Percentiles rank a stretch among this genome's conserved stretches.
Conservation (phyloP, 2,113 vertebrate species). For the Psephotus haematonotus region DNA sequence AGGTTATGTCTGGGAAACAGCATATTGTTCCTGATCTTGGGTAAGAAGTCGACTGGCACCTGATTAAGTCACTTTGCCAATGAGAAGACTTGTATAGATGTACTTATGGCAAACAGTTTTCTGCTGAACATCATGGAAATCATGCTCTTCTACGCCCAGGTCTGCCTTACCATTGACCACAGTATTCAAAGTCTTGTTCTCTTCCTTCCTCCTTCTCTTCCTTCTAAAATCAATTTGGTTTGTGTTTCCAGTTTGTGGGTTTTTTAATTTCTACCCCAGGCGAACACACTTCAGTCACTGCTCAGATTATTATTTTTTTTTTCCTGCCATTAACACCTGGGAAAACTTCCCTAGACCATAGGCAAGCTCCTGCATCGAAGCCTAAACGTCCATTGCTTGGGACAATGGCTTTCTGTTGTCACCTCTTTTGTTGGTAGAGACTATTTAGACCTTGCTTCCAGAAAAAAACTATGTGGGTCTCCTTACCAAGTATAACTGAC, state of each 20-base stretch:
- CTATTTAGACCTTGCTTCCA: neutral
- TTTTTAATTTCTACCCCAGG: neutral
- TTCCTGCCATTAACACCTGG: neutral
- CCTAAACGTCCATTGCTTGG: fast-evolving
- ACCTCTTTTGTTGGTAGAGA: neutral
- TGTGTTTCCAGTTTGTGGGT: neutral
- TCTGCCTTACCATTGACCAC: neutral
- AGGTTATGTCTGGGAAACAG: neutral
- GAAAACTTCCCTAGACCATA: neutral
- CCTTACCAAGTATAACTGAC: neutral
- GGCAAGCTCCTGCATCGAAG: neutral
- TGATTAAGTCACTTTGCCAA: neutral
- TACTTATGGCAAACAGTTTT: neutral
- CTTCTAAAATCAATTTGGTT: neutral
- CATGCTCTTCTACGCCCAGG: fast-evolving
- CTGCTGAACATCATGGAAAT: neutral
- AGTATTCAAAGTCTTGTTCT: neutral
- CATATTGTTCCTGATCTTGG: neutral
- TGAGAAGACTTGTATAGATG: neutral
- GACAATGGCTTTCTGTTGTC: fast-evolving
- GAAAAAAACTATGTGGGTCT: neutral
- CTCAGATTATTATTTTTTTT: neutral
- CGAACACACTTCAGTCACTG: neutral
- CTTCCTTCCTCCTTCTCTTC: neutral
- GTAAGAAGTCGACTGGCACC: neutral